These are phyloP conservation scores for Euthynnus affinis DNA, from an alignment of 2,797 vertebrate species.

Conservation along the genomic window DNA sequence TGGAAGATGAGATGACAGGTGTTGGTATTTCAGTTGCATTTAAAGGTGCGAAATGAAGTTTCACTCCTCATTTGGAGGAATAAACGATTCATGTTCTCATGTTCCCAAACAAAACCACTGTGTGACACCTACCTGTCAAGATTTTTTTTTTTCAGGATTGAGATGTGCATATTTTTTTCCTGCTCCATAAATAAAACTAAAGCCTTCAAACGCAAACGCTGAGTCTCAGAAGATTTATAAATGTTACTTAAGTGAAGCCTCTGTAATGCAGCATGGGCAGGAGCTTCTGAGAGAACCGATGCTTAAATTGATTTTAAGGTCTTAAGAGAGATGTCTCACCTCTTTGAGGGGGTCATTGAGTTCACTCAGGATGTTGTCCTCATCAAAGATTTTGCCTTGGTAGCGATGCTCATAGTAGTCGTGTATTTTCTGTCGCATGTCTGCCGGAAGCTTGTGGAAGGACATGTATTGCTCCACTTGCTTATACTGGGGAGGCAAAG, in stretches of 20 bases:
- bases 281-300: background rate
- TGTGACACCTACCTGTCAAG: conserved; percentile 55
- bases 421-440: conserved; percentile 99
- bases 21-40: conserved; percentile 37
- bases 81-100: conserved; percentile 51
- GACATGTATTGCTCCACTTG: conserved; percentile 99
- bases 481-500: conserved; percentile 90
- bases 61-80: conserved; percentile 24
- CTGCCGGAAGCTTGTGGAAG: conserved; percentile 98
- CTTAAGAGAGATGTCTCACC: conserved; percentile 83
- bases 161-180: conserved; percentile 26
- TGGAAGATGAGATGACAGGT: conserved; percentile 42
- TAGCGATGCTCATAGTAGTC: conserved; percentile 99
- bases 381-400: conserved; percentile 99
- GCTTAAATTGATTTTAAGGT: background rate
- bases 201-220: conserved; percentile 41
- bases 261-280: background rate
- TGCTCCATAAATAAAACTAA: conserved; percentile 59
- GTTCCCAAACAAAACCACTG: conserved; percentile 39
- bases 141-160: conserved; percentile 7
- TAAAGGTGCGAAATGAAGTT: conserved; percentile 39
- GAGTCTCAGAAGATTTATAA: conserved; percentile 14
- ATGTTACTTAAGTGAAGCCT: background rate
- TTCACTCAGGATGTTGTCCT: conserved; percentile 97
- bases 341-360: conserved; percentile 98